Evolutionary conservation across 2,113 vertebrate species (phyloP).

Genomic region (Sebastes schlegelii): DNA sequence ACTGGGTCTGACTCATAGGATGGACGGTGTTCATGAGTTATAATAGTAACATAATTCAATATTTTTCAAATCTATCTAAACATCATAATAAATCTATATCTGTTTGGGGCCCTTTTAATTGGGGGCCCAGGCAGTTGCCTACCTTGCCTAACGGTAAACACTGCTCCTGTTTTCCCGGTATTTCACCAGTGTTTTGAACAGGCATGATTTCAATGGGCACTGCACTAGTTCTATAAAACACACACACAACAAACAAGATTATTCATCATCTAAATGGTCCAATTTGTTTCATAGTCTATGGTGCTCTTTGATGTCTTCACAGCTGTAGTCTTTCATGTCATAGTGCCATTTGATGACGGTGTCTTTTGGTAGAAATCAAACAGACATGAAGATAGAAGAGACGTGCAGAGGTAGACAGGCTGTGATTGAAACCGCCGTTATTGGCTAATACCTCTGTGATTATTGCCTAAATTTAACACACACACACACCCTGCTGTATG

Average conservation of each 20-base stretch:
- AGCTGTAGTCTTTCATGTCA: slow-evolving; percentile 28
- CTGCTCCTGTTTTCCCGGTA: too few relatives aligned
- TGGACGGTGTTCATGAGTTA: neutral
- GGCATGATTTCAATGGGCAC: too few relatives aligned
- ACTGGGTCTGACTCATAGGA: neutral
- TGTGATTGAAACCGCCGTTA: slow-evolving; percentile 35
- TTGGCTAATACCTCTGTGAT: slow-evolving; percentile 37
- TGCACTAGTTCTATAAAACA: neutral
- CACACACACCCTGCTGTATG: neutral
- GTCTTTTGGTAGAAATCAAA: slow-evolving; percentile 46
- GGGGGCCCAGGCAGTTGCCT: too few relatives aligned
- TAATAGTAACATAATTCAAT: neutral
- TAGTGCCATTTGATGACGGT: slow-evolving; percentile 28
- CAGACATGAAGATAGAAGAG: slow-evolving; percentile 15
- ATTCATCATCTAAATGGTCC: slow-evolving; percentile 37
- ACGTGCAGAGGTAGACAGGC: slow-evolving; percentile 5
- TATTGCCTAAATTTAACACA: slow-evolving; percentile 7
- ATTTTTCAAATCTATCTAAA: neutral
- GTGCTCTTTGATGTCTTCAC: slow-evolving; percentile 33
- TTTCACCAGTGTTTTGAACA: too few relatives aligned
- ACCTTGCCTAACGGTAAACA: neutral
- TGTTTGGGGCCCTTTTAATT: neutral
- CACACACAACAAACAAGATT: slow-evolving; percentile 43
- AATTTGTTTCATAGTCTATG: slow-evolving; percentile 17
- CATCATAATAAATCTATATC: neutral